These are phyloP conservation scores for Nomada flava DNA, from an alignment of 2,888 invertebrate species.

Conservation along the genomic window DNA sequence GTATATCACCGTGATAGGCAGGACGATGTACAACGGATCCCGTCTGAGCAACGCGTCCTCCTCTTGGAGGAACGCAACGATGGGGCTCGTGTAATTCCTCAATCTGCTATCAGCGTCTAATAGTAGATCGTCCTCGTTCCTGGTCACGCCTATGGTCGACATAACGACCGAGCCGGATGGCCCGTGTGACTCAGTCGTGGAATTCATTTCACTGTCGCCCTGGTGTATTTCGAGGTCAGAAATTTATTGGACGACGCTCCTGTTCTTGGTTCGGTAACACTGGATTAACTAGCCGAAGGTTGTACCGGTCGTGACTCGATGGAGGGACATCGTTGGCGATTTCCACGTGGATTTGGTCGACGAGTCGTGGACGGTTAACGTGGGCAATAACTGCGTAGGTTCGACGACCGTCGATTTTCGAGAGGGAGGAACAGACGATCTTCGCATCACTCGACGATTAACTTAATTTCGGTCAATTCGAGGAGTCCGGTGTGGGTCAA, in stretches of 20 bases:
- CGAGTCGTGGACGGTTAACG: not conserved
- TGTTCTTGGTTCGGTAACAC: no score
- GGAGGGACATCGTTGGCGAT: not conserved
- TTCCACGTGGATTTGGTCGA: not conserved
- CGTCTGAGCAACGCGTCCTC: conserved; percentile 60
- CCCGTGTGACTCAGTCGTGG: conserved; percentile 4
- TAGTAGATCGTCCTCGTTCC: not conserved
- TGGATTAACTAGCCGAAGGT: no score
- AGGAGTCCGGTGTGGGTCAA: not conserved
- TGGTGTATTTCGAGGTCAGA: no score
- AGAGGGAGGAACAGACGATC: not conserved
- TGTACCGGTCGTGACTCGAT: no score
- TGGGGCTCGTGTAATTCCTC: conserved; percentile 49
- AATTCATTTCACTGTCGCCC: conserved; percentile 20
- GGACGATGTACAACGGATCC: conserved; percentile 83
- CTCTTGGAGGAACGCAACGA: conserved; percentile 32
- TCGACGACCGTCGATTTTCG: conserved; percentile 11
- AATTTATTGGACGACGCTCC: no score
- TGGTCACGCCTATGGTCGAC: not conserved
- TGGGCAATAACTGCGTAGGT: not conserved
- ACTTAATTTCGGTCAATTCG: conserved; percentile 9
- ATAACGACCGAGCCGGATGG: not conserved
- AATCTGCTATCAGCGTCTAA: not conserved
- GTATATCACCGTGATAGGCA: conserved; percentile 86
- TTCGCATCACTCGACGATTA: conserved; percentile 3